Evolutionary conservation across 2,113 vertebrate species (phyloP), one percentile per base, ranked within the genome.

Genomic region (Cyprinodon variegatus): DNA sequence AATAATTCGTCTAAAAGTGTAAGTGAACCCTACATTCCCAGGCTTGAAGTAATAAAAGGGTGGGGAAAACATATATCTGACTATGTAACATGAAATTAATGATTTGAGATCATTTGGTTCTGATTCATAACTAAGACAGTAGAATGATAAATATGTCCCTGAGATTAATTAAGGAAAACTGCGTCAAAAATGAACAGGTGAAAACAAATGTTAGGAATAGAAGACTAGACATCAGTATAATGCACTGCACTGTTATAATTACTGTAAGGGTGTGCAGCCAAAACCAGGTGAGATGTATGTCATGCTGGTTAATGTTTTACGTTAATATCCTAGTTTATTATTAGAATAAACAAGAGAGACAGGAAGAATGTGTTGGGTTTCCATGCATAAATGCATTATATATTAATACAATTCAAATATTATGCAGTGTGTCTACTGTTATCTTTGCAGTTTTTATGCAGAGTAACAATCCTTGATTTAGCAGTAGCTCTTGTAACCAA

Each of bases 1-100:
- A 65, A 57, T 70, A 29, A 63, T 64, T 60, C 8, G 72, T 63
- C 46, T 61, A 41, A 73, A 29, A 53, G 43, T 11, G 14, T 60
- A 5, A 61, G 39, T 0, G 3, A 38, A 43, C 36, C 14, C 20
- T 63, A 36, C 20, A 57, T 70, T 83, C 3, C 11, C 11, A 82
- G 14, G 38, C 3, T 36, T 71, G 38, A 70, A 72, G 74, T 65
- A 45, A 61, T 69, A 0, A 67, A 29, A 46, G 14, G 40, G 15
- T 43, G 29, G 45, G 53, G 29, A 37, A 61, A 9, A 57, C 43
- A 61, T 3, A 60, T 17, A 39, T 4, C 17, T 46, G 13, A 41
- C 13, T 1, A 29, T n/a, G 15, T 57, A 57, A 14, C 1, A 17
- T 53, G 15, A 17, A 14, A 53, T 20, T 53, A 17, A 13, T 53